Conservation (phyloP, 2,888 invertebrate genomes). For the Tetragonisca angustula region DNA sequence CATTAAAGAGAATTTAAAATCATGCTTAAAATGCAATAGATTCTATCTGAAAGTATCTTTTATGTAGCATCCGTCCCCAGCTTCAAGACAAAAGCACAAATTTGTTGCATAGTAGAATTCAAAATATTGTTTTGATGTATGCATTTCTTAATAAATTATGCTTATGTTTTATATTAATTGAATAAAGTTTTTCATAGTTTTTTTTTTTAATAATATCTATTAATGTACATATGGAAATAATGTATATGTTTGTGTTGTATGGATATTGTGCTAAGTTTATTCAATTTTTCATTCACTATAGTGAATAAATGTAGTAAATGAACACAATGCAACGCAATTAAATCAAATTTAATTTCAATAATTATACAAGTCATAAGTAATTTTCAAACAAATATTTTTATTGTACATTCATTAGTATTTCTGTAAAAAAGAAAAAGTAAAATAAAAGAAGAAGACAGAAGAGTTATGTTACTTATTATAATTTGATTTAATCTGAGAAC, state of each 20-base stretch:
- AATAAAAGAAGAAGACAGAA: not conserved
- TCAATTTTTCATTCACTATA: conserved; percentile 21
- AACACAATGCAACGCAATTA: conserved; percentile 25
- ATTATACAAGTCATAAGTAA: not conserved
- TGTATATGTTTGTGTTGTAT: conserved; percentile 38
- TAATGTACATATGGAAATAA: conserved; percentile 35
- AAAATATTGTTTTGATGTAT: conserved; percentile 15
- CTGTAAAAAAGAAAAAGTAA: not conserved
- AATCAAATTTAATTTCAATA: conserved; percentile 21
- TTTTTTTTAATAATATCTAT: conserved; percentile 24
- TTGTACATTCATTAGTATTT: not conserved
- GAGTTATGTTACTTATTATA: conserved; percentile 11
- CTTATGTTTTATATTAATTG: conserved; percentile 8
- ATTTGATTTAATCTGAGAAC: conserved; percentile 21
- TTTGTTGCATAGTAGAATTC: conserved; percentile 32
- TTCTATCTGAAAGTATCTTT: conserved; percentile 36
- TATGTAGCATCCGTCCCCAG: conserved; percentile 48
- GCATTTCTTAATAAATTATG: conserved; percentile 19
- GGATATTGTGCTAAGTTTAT: conserved; percentile 17
- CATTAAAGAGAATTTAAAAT: conserved; percentile 20
- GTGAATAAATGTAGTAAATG: conserved; percentile 36
- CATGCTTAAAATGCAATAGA: conserved; percentile 10
- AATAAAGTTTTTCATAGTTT: conserved; percentile 17
- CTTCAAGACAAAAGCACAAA: conserved; percentile 33
- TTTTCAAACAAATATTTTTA: not conserved